These are phyloP conservation scores for Emydura subglobosa DNA, from an alignment of 2,113 vertebrate species.

Conservation along the genomic window DNA sequence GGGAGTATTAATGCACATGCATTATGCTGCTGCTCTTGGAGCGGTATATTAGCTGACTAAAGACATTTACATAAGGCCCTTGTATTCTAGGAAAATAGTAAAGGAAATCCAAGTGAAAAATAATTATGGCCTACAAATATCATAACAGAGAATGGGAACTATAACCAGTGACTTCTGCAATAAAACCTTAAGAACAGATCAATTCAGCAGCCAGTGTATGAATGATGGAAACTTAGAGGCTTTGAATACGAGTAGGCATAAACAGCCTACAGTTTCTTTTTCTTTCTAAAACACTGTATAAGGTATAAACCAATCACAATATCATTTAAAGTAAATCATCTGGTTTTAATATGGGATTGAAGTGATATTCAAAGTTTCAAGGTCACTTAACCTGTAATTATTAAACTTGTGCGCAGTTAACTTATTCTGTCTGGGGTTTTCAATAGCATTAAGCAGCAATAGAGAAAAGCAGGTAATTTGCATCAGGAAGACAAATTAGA, in stretches of 20 bases:
- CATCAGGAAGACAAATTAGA: slow-evolving; percentile 60
- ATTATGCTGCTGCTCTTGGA: neutral
- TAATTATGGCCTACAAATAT: neutral
- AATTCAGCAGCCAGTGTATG: neutral
- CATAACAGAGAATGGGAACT: neutral
- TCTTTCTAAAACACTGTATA: neutral
- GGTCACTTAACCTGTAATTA: slow-evolving; percentile 47
- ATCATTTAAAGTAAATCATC: slow-evolving; percentile 8
- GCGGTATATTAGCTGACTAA: no score
- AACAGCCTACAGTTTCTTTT: neutral
- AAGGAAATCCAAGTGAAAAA: neutral
- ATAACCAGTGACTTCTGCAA: neutral
- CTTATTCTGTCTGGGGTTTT: slow-evolving; percentile 39
- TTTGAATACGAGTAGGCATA: neutral
- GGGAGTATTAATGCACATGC: neutral
- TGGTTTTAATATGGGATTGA: slow-evolving; percentile 49
- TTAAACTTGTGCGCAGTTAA: slow-evolving; percentile 47
- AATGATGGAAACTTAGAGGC: neutral
- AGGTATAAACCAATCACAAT: neutral
- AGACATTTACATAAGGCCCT: neutral
- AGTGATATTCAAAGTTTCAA: slow-evolving; percentile 61
- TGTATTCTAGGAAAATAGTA: neutral
- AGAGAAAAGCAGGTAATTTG: slow-evolving; percentile 46
- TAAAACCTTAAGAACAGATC: neutral
- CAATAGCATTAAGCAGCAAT: slow-evolving; percentile 45